phyloP scores from a whole-genome alignment of 2,888 invertebrate species.

The Drosophila borborema region DNA sequence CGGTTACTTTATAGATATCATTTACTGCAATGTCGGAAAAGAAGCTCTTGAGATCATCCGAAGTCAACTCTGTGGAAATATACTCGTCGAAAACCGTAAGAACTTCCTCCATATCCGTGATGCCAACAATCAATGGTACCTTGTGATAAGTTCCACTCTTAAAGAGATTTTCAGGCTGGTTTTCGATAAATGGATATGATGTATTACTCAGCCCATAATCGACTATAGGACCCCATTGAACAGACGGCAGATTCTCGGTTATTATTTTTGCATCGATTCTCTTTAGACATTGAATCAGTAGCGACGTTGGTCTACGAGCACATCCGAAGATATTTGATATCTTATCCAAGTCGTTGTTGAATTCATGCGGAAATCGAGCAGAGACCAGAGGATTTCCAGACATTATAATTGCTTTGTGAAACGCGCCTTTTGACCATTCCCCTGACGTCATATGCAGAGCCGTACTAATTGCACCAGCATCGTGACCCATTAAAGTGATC shows the following conservation, averaged over 20 bases:
- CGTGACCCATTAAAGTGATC: constrained; percentile 92
- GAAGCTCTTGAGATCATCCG: constrained; percentile 87
- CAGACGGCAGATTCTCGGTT: constrained; percentile 88
- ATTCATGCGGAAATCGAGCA: constrained; percentile 88
- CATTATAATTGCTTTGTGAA: constrained; percentile 92
- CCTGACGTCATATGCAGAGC: constrained; percentile 90
- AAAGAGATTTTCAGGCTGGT: constrained; percentile 88
- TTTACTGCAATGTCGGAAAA: constrained; percentile 88
- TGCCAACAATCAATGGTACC: constrained; percentile 91
- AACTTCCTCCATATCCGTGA: constrained; percentile 93
- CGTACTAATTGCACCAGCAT: constrained; percentile 92
- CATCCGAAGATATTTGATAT: constrained; percentile 90
- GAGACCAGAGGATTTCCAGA: constrained; percentile 90
- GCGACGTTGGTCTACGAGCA: constrained; percentile 88
- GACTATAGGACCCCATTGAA: constrained; percentile 92
- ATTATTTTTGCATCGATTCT: constrained; percentile 87
- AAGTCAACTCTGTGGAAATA: constrained; percentile 87
- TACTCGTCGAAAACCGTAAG: constrained; percentile 87
- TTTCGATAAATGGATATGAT: constrained; percentile 89
- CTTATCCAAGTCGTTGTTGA: constrained; percentile 88
- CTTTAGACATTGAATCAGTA: constrained; percentile 89
- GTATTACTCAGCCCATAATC: constrained; percentile 89
- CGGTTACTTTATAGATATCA: constrained; percentile 86
- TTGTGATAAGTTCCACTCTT: constrained; percentile 88
- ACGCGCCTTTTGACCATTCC: constrained; percentile 88